Evolutionary conservation across 2,888 invertebrate genomes (phyloP).

Genomic region (Agrilus biguttatus): DNA sequence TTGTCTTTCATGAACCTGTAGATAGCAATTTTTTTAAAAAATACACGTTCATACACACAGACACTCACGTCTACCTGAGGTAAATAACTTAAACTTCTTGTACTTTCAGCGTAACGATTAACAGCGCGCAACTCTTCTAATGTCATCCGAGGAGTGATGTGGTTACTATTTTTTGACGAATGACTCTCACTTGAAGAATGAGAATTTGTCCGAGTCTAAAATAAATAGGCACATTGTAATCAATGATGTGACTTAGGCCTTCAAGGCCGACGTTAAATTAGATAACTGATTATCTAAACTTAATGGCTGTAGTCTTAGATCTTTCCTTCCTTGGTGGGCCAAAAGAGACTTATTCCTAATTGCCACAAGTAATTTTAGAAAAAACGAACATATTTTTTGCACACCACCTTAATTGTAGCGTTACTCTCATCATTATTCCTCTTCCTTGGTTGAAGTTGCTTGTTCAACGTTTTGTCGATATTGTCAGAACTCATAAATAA

Average conservation of each 20-base stretch:
- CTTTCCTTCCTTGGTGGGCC: too few species aligned
- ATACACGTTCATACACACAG: constrained; percentile 1
- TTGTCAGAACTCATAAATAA: too few species aligned
- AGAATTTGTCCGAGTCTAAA: constrained; percentile 7
- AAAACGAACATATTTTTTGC: too few species aligned
- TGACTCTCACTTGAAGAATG: constrained; percentile 55
- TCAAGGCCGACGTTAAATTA: not conserved
- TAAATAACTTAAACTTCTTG: constrained; percentile 78
- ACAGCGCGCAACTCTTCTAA: constrained; percentile 73
- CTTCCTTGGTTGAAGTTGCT: too few species aligned
- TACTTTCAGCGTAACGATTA: constrained; percentile 83
- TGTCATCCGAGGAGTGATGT: constrained; percentile 59
- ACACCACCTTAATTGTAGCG: too few species aligned
- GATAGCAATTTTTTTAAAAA: constrained; percentile 3
- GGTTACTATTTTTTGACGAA: constrained; percentile 46
- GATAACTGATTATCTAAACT: too few species aligned
- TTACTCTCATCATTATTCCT: too few species aligned
- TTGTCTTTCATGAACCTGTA: constrained; percentile 88
- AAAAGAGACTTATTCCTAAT: too few species aligned
- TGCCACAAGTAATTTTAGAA: too few species aligned
- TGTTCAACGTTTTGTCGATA: too few species aligned
- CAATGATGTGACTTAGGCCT: too few species aligned
- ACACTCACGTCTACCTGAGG: constrained; percentile 58
- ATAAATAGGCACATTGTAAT: not conserved
- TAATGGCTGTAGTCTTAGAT: too few species aligned